A percentile compares a stretch with the other conserved stretches of the same genome.
Evolutionary conservation across 2,888 invertebrate genomes (phyloP).

Genomic region (Pteria penguin): DNA sequence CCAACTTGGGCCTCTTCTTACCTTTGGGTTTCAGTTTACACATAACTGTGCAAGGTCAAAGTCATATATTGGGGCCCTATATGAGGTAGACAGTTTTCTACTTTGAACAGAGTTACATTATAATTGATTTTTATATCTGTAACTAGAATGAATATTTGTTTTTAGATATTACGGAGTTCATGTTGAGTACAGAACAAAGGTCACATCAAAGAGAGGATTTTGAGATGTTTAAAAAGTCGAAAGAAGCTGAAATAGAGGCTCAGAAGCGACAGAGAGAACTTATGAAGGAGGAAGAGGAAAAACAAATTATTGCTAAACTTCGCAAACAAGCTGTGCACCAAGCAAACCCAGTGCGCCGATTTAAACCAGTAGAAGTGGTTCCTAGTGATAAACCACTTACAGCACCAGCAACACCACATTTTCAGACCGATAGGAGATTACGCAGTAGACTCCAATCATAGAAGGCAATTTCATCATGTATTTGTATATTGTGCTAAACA

Average conservation of each 20-base stretch:
- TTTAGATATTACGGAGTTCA: conserved; percentile 82
- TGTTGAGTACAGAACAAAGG: conserved; percentile 85
- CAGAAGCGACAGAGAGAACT: conserved; percentile 73
- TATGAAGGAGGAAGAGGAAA: conserved; percentile 67
- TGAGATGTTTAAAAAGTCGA: conserved; percentile 68
- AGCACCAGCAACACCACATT: conserved; percentile 82
- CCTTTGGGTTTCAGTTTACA: too few species aligned
- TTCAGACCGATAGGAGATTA: conserved; percentile 82
- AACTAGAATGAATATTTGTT: too few species aligned
- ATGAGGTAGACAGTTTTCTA: not conserved
- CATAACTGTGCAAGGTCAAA: too few species aligned
- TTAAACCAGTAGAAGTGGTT: conserved; percentile 66
- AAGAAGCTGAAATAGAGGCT: conserved; percentile 82
- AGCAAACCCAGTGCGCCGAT: conserved; percentile 73
- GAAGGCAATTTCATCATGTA: too few species aligned
- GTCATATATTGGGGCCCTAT: too few species aligned
- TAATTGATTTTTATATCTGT: too few species aligned
- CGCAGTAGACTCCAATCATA: conserved; percentile 39
- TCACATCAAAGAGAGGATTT: conserved; percentile 80
- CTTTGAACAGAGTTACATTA: not conserved
- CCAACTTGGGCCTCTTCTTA: too few species aligned
- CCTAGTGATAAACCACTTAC: conserved; percentile 82
- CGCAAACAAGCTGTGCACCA: conserved; percentile 72
- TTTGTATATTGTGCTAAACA: too few species aligned
- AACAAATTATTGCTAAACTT: conserved; percentile 63